Evolutionary conservation across 2,797 vertebrate species (phyloP), one percentile per base, ranked within the genome.

Genomic region (Amazona finschi): DNA sequence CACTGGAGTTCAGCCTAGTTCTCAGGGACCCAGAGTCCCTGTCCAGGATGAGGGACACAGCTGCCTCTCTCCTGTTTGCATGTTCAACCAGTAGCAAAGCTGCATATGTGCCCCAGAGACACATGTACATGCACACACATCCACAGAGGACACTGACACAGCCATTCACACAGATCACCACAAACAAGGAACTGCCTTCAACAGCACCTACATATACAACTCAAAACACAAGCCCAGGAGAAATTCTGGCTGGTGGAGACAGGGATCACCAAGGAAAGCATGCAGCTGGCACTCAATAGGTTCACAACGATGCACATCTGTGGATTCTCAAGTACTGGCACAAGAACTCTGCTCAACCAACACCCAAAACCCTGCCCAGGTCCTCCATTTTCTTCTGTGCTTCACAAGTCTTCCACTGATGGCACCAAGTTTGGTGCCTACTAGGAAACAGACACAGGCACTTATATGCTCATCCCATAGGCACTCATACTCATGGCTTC

Each of bases 261-360:
- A 41, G 38, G 15, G 39, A 3, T 62, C 20, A 16, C 33, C 25
- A 77, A 8, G 52, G 28, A 53, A 81, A 69, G 30, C 33, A 61
- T 0, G 0, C 8, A 16, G 22, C 44, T 1, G 1, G 25, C 33
- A 20, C 33, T 74, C n/a, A 24, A 11, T 39, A 46, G 31, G 12
- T 82, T 69, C 33, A 75, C 41, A 69, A 19, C 12, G 8, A 28
- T 0, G 1, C 11, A 31, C 6, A 41, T 11, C 17, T 75, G 27
- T 55, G 49, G 41, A 28, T 75, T 74, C 41, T 27, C 39, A 67
- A 18, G 33, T 61, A 41, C 47, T 53, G 21, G 10, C 70, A 75
- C 20, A 69, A 27, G 15, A 21, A 15, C 21, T 71, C 24, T 53
- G 46, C 18, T 20, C 44, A 33, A 17, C n/a, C 28, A 39, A 30